Base-by-base conservation (phyloP, 2,888 invertebrate species). In the Tuberolachnus salignus region DNA sequence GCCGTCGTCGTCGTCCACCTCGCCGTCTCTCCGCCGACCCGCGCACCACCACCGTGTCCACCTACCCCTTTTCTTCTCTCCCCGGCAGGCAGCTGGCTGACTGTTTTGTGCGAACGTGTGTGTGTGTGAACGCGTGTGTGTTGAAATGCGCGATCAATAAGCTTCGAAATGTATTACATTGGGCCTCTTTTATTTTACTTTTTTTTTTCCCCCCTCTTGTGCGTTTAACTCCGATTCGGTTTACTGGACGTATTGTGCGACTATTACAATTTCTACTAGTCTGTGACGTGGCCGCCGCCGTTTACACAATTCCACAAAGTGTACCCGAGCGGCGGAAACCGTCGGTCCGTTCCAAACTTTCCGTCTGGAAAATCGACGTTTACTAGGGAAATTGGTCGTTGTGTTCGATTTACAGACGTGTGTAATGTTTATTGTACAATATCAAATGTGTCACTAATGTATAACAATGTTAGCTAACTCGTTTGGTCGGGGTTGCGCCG, bases 111-210 rank as follows among this genome's bases (percentile, higher is more conserved):
- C 51, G 16, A 16, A 26, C 6, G 34, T 71, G 26, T 11, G 44
- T n/a, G 57, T 46, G 42, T 14, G 49, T 34, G 67, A 14, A 26
- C 34, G 63, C 26, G 13, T 61, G 49, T 70, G 46, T 75, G 78
- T 69, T 69, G 49, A 78, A 78, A 78, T 78, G 46, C 78, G 78
- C 78, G 78, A 78, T 78, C 78, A 78, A 78, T 78, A 78, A 78
- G 78, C 67, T 49, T 69, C 42, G 78, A 69, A 69, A 69, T 78
- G 59, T 78, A 74, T 64, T 44, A 53, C 63, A 63, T 73, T 26
- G 63, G 53, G 73, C 63, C 64, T 63, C 19, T 26, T 42, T 61
- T 51, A 46, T 16, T 63, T 16, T 14, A 9, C 51, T 53, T 53
- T 44, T 44, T 64, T n/a, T 8, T 8, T 3, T 74, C 64, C 64